Evolutionary conservation across 2,113 vertebrate species (phyloP).

Genomic region (Neofelis nebulosa): DNA sequence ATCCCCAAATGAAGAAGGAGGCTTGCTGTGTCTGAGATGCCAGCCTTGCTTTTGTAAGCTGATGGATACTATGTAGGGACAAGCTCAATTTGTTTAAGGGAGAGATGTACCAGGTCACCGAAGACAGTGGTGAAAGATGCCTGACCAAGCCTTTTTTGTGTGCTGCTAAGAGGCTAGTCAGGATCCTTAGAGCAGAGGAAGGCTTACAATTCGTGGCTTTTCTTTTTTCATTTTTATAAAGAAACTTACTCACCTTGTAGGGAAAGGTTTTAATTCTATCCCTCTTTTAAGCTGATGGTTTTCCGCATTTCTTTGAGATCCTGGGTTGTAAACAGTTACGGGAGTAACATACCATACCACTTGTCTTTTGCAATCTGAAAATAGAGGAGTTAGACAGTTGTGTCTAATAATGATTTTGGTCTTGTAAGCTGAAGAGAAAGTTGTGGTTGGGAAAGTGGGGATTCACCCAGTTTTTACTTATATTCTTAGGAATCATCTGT

Average conservation of each 20-base stretch:
- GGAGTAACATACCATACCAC: neutral
- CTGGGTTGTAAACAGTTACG: neutral
- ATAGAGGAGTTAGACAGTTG: conserved; percentile 25
- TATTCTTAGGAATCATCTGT: neutral
- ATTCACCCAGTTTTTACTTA: neutral
- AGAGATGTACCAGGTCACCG: conserved; percentile 64
- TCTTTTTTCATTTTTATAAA: conserved; percentile 21
- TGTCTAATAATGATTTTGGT: neutral
- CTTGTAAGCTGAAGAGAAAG: conserved; percentile 26
- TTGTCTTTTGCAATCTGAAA: conserved; percentile 49
- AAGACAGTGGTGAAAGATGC: conserved; percentile 46
- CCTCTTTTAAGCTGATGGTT: neutral
- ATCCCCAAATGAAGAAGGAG: conserved; percentile 48
- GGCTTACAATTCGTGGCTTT: neutral
- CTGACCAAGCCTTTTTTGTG: neutral
- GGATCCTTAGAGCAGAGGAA: neutral
- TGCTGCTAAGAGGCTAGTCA: neutral
- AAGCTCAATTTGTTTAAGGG: conserved; percentile 51
- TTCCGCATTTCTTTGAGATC: conserved; percentile 33
- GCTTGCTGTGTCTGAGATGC: conserved; percentile 41
- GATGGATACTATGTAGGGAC: conserved; percentile 38
- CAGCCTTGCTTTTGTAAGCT: conserved; percentile 53
- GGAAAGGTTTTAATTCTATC: conserved; percentile 20
- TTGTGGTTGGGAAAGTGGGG: neutral
- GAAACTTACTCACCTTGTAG: neutral